Conservation (phyloP, 2,888 invertebrate genomes). For the Polydrusus tereticollis region DNA sequence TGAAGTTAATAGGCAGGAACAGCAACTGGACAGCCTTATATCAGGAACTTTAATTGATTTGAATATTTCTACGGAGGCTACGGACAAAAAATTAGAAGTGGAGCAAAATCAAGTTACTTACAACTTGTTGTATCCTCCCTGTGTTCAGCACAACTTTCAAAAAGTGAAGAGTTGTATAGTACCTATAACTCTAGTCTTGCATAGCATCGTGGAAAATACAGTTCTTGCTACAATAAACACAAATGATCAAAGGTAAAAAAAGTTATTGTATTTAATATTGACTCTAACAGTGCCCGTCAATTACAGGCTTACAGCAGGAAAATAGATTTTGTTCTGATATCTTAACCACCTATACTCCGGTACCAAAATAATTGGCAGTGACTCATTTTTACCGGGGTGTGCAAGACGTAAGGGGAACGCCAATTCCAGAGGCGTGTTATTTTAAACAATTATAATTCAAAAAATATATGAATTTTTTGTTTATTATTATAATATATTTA, state of each 20-base stretch:
- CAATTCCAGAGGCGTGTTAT: too few species aligned
- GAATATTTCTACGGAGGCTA: slow-evolving; percentile 49
- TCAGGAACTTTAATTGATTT: slow-evolving; percentile 52
- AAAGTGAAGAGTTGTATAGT: slow-evolving; percentile 74
- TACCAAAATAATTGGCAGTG: too few species aligned
- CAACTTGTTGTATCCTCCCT: slow-evolving; percentile 72
- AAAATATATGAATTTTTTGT: too few species aligned
- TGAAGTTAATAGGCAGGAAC: slow-evolving; percentile 69
- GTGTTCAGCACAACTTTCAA: slow-evolving; percentile 75
- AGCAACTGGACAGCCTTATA: slow-evolving; percentile 53
- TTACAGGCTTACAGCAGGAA: too few species aligned
- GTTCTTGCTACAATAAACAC: slow-evolving; percentile 69
- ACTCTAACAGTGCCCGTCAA: too few species aligned
- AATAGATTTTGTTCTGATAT: too few species aligned
- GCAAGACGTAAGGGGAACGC: too few species aligned
- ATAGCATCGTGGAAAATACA: slow-evolving; percentile 74
- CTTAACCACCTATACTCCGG: too few species aligned
- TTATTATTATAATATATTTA: too few species aligned
- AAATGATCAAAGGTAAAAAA: slow-evolving; percentile 64
- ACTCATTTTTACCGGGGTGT: too few species aligned
- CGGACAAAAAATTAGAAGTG: slow-evolving; percentile 49
- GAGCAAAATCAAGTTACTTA: slow-evolving; percentile 69
- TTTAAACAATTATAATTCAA: too few species aligned
- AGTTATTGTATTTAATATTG: too few species aligned
- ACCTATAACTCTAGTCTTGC: slow-evolving; percentile 76